phyloP scores from a whole-genome alignment of 2,113 vertebrate species.

The Xiphophorus hellerii region DNA sequence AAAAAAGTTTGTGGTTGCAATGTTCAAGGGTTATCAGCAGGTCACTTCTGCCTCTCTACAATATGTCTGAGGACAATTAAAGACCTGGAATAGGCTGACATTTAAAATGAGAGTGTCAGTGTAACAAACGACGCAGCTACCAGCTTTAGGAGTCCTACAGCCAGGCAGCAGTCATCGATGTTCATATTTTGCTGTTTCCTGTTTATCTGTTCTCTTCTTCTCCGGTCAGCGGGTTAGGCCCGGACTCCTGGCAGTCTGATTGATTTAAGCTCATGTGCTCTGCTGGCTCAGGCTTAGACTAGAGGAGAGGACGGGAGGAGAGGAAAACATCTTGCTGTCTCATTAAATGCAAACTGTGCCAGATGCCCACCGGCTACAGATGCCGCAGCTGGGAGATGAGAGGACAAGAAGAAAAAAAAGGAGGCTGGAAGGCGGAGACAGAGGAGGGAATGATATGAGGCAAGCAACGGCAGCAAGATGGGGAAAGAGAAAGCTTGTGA shows the following conservation, averaged over 20 bases:
- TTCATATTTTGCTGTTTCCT: conserved; percentile 19
- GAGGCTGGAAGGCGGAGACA: conserved; percentile 9
- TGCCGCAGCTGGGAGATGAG: conserved; percentile 56
- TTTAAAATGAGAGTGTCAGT: conserved; percentile 12
- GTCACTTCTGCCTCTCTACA: neutral
- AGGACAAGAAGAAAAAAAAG: conserved; percentile 27
- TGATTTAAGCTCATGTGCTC: conserved; percentile 40
- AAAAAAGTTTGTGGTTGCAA: neutral
- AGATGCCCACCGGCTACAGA: conserved; percentile 68
- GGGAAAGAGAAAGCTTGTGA: conserved; percentile 26
- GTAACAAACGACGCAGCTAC: neutral
- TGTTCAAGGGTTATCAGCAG: neutral
- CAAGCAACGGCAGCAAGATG: conserved; percentile 15
- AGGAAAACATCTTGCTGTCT: conserved; percentile 60
- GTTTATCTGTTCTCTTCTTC: conserved; percentile 25
- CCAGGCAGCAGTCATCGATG: conserved; percentile 42
- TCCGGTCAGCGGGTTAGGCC: neutral
- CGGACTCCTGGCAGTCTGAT: conserved; percentile 27
- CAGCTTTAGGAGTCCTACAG: conserved; percentile 7
- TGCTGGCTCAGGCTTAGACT: conserved; percentile 42
- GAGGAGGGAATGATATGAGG: conserved; percentile 12
- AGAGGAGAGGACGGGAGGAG: neutral
- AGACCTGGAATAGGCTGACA: neutral
- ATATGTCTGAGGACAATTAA: neutral
- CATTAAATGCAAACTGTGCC: conserved; percentile 66